Evolutionary conservation across 2,113 vertebrate species (phyloP).

Genomic region (Xyliphius kryptos): DNA sequence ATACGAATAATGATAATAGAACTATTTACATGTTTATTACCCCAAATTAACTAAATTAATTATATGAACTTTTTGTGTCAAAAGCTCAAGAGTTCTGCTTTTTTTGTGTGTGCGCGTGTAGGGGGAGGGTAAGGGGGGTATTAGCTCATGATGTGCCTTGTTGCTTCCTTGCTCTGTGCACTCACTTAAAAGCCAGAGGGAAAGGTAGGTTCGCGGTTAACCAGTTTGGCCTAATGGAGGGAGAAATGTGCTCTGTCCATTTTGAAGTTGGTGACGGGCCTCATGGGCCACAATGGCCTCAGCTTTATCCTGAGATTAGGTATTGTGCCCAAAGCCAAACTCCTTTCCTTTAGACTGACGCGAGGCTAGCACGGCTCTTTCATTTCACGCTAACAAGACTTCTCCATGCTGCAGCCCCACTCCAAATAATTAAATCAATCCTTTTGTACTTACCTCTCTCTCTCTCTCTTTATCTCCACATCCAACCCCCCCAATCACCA

Average conservation of each 20-base stretch:
- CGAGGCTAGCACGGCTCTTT: conserved; percentile 77
- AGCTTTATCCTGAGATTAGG: conserved; percentile 78
- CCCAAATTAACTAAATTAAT: too few species aligned
- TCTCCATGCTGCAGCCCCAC: conserved; percentile 79
- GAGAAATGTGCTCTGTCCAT: conserved; percentile 66
- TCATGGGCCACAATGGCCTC: conserved; percentile 69
- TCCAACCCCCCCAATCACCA: conserved; percentile 65
- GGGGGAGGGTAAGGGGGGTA: not conserved
- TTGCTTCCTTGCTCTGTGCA: conserved; percentile 28
- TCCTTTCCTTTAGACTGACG: conserved; percentile 65
- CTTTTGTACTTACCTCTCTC: conserved; percentile 86
- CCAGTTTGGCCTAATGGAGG: conserved; percentile 73
- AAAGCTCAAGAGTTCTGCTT: conserved; percentile 3
- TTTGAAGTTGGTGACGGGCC: conserved; percentile 63
- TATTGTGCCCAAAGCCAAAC: conserved; percentile 79
- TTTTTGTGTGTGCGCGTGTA: not conserved
- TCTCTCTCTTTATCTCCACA: conserved; percentile 42
- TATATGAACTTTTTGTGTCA: not conserved
- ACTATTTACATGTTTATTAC: not conserved
- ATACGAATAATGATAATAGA: too few species aligned
- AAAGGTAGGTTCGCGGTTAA: conserved; percentile 54
- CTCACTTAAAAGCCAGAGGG: conserved; percentile 27
- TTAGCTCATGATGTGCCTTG: conserved; percentile 17
- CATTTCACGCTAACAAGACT: conserved; percentile 79
- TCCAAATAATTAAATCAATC: conserved; percentile 98